phyloP scores from a whole-genome alignment of 2,113 vertebrate genomes.

The Macroglossus sobrinus region DNA sequence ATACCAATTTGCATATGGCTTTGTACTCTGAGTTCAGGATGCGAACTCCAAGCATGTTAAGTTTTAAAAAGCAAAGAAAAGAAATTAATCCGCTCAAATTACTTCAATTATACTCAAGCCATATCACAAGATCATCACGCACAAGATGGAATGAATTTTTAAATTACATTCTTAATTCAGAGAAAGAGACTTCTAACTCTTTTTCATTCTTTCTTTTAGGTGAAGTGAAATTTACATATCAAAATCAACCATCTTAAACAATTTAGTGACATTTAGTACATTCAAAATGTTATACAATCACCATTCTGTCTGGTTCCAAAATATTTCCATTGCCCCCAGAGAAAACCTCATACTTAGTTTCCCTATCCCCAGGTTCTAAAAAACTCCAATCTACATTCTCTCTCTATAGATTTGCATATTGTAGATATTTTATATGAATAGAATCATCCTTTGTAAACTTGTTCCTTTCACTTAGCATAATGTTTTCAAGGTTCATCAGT shows the following conservation, averaged over 20 bases:
- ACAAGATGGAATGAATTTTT: not conserved
- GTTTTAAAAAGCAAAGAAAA: not conserved
- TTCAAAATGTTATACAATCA: not conserved
- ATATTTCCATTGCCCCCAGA: not conserved
- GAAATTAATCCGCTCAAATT: conserved; percentile 28
- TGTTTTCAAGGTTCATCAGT: not conserved
- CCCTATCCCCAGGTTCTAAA: not conserved
- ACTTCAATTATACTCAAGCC: not conserved
- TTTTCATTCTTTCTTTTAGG: not conserved
- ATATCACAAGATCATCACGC: not conserved
- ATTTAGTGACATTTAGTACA: not conserved
- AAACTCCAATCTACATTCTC: not conserved
- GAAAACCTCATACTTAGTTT: not conserved
- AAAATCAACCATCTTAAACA: not conserved
- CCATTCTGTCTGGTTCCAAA: not conserved
- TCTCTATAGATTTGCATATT: not conserved
- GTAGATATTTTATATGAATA: not conserved
- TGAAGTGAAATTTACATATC: not conserved
- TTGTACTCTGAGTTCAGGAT: not conserved
- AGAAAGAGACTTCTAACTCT: not conserved
- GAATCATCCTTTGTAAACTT: not conserved
- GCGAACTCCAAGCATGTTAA: not conserved
- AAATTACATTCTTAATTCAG: not conserved
- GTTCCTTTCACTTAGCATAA: not conserved
- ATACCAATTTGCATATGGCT: not conserved